phyloP scores from a whole-genome alignment of 2,797 vertebrate genomes.

The Strix occidentalis region DNA sequence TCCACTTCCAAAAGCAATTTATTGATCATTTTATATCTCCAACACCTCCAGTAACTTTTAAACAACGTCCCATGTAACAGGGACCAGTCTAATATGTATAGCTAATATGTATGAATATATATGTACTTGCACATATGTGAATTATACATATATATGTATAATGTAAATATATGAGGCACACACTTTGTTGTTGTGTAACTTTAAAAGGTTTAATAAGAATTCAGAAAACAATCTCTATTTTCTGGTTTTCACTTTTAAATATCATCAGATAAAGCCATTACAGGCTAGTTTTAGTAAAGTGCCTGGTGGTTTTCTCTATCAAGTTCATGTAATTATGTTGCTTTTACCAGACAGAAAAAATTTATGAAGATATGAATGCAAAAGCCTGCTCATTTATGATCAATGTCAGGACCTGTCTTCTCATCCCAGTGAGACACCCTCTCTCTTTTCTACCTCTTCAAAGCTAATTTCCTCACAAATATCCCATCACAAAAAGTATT shows the following conservation, averaged over 20 bases:
- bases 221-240: not conserved
- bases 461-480: slow-evolving; percentile 7
- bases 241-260: not conserved
- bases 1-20: not conserved
- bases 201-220: not conserved
- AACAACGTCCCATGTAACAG: not conserved
- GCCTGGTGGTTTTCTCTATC: not conserved
- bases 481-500: not conserved
- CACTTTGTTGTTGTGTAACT: not conserved
- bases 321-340: not conserved
- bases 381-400: not conserved
- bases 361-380: not conserved
- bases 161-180: not conserved
- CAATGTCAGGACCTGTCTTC: not conserved
- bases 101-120: not conserved
- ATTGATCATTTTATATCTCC: not conserved
- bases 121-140: not conserved
- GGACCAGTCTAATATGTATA: not conserved
- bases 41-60: not conserved
- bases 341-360: not conserved
- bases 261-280: not conserved
- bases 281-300: not conserved
- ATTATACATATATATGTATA: not conserved
- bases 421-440: not conserved
- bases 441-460: not conserved